Evolutionary conservation across 2,113 vertebrate species (phyloP), one percentile per base, ranked within the genome.

Genomic region (Pteruthius melanotis): DNA sequence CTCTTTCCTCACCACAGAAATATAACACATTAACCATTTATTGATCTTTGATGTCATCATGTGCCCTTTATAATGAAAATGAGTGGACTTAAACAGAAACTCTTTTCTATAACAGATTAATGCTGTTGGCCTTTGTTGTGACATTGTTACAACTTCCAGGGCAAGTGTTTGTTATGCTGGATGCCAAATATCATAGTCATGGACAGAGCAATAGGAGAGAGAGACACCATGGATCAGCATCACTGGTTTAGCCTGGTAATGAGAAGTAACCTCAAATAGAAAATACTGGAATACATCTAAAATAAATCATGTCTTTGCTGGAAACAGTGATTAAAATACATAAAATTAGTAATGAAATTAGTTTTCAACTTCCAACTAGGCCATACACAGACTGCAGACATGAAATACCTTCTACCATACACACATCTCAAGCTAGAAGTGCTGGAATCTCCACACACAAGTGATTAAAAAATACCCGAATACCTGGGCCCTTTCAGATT

Each of bases 51-150:
- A 80, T 86, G 76, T 79, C 74, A 90, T 47, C 83, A 65, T 42
- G 39, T 30, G 35, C 83, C 78, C 84, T 92, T 92, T 77, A 82
- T 69, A 89, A 83, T 28, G 47, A 94, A 83, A 89, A 96, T 39
- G 50, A 0, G 0, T 66, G 57, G 63, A 66, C 27, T 80, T 83
- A 57, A 79, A 81, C 69, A 90, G 91, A 91, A 60, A 13, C 52
- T 66, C 75, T 33, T 28, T 60, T 93, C 83, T 31, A 0, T n/a
- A 84, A 66, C 40, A 86, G n/a, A 75, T 77, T 54, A 31, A 85
- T 54, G 52, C 37, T 53, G 52, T 17, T 70, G 53, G 66, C 63
- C 72, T 89, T 89, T 44, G 52, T 49, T 40, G 72, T 79, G 59
- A 45, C 57, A 83, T 7, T 40, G 68, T 66, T 80, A 52, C 1